Base-by-base conservation (phyloP, 2,888 invertebrate genomes). In the Leptogaster cylindrica region DNA sequence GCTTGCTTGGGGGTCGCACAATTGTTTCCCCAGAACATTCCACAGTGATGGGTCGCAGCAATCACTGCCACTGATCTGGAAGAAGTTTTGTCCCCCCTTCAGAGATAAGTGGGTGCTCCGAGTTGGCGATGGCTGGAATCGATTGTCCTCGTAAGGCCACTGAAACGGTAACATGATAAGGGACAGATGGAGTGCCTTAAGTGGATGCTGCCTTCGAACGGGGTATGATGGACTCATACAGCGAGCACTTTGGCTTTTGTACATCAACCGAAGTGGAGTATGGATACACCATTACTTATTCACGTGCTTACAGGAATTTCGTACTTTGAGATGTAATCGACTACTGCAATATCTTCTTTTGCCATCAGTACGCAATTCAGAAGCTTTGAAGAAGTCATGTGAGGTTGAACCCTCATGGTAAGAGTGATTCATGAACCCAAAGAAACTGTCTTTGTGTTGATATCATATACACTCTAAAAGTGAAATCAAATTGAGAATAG, bases 111-210 rank as follows among this genome's bases (percentile, higher is more conserved):
- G 44, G 44, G 18, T 58, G n/a, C n/a, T n/a, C n/a, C n/a, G n/a
- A n/a, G n/a, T n/a, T n/a, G n/a, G n/a, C n/a, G n/a, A n/a, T n/a
- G n/a, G 58, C 14, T n/a, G 44, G 44, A 44, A 61, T 61, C 44
- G 44, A 61, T 61, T 44, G 61, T 44, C 61, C 61, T 61, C 61
- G 61, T 44, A 44, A 61, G 31, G 23, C 28, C 61, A 61, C 44
- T 61, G 18, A 27, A 61, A 44, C 44, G 61, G 61, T 44, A 28
- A 18, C 18, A 18, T 27, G 61, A 44, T 61, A 61, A 61, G 44
- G 44, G 20, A 27, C 23, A 44, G 44, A 61, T 61, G 8, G 61
- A 61, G 44, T 61, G 16, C 18, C 44, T 44, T 44, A 44, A 27
- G 28, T 44, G 61, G n/a, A n/a, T n/a, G n/a, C n/a, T 44, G 28